Evolutionary conservation across 2,797 vertebrate species (phyloP).

Genomic region (Oreochromis grahami): DNA sequence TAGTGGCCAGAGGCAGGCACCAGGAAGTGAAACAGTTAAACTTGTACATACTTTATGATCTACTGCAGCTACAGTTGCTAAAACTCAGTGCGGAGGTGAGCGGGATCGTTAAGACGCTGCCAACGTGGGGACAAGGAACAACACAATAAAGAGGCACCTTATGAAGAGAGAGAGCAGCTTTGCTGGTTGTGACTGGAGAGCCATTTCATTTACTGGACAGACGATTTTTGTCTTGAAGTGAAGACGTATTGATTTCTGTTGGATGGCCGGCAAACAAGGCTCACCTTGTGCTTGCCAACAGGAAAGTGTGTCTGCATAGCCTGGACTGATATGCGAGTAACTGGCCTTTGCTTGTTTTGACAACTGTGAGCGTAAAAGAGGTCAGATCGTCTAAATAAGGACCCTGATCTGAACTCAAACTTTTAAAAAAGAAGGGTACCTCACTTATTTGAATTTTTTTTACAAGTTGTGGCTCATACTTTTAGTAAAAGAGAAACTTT

Average conservation of each 20-base stretch:
- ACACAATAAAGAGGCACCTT: slow-evolving; percentile 73
- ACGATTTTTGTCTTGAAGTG: slow-evolving; percentile 18
- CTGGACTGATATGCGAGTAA: slow-evolving; percentile 58
- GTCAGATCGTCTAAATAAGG: slow-evolving; percentile 12
- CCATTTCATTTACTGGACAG: slow-evolving; percentile 34
- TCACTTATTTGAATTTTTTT: slow-evolving; percentile 18
- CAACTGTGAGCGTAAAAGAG: slow-evolving; percentile 13
- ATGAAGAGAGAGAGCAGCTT: slow-evolving; percentile 69
- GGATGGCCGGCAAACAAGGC: slow-evolving; percentile 25
- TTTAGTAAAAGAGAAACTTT: slow-evolving; percentile 51
- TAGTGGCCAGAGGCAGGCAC: slow-evolving; percentile 79
- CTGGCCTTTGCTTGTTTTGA: slow-evolving; percentile 33
- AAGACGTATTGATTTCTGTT: slow-evolving; percentile 9
- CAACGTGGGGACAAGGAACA: slow-evolving; percentile 54
- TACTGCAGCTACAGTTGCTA: slow-evolving; percentile 67
- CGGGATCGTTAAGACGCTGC: slow-evolving; percentile 48
- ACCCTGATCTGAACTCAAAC: background rate
- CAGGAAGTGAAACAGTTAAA: slow-evolving; percentile 73
- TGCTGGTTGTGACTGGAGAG: slow-evolving; percentile 57
- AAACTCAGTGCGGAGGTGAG: slow-evolving; percentile 62
- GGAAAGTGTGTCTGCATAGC: slow-evolving; percentile 44
- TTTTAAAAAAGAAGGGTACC: slow-evolving; percentile 1
- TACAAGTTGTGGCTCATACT: slow-evolving; percentile 44
- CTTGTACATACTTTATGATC: slow-evolving; percentile 64
- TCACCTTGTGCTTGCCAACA: slow-evolving; percentile 65